Percentiles rank a stretch among this genome's conserved stretches.
Conservation (phyloP, 2,113 vertebrate genomes). For the Cebidichthys violaceus region DNA sequence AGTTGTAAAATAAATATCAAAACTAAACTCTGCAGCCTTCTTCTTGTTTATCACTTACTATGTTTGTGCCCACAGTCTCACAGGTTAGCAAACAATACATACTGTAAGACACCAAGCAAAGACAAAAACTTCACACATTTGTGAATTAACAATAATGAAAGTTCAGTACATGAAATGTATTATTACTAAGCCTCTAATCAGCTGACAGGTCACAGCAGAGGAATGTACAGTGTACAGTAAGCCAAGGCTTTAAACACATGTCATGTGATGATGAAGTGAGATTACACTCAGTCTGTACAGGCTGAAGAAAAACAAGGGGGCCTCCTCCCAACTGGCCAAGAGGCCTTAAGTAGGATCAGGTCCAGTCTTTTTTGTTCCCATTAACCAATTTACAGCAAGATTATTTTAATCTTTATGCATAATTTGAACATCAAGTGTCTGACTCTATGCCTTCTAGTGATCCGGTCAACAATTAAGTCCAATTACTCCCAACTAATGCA, state of each 20-base stretch:
- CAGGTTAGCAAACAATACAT: neutral
- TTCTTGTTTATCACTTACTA: slow-evolving; percentile 35
- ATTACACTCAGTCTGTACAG: slow-evolving; percentile 65
- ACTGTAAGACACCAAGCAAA: neutral
- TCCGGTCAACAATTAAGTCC: neutral
- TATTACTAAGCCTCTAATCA: slow-evolving; percentile 63
- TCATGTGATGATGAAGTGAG: slow-evolving; percentile 79
- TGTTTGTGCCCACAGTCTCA: neutral
- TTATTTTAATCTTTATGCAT: slow-evolving; percentile 18
- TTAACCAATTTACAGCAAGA: slow-evolving; percentile 9
- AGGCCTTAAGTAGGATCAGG: slow-evolving; percentile 51
- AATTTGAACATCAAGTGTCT: neutral
- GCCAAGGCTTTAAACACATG: slow-evolving; percentile 69
- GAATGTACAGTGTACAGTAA: slow-evolving; percentile 81
- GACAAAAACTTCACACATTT: neutral
- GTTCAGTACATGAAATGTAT: slow-evolving; percentile 26
- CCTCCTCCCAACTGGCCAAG: slow-evolving; percentile 52
- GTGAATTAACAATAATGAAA: slow-evolving; percentile 10
- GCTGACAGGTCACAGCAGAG: slow-evolving; percentile 72
- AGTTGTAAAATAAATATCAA: slow-evolving; percentile 92
- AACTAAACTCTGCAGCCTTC: slow-evolving; percentile 79
- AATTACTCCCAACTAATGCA: neutral
- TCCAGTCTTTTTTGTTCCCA: slow-evolving; percentile 18
- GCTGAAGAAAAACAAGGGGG: slow-evolving; percentile 67
- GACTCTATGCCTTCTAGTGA: neutral